Base-by-base conservation (phyloP, 2,113 vertebrate genomes). In the Kryptolebias marmoratus region DNA sequence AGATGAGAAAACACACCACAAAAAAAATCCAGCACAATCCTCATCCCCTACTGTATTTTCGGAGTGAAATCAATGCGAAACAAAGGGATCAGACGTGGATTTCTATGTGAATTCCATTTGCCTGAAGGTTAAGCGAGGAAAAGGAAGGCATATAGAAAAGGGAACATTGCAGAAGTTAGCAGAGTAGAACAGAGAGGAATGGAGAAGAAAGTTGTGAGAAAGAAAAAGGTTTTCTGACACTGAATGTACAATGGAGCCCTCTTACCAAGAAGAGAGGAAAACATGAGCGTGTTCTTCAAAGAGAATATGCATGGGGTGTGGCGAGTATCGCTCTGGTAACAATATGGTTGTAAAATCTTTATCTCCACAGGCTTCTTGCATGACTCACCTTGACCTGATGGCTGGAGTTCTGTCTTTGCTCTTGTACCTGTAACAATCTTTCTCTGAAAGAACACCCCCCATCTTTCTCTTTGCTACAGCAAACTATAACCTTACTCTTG, bases 71-170 rank as follows among this genome's bases (percentile, higher is more conserved):
- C 89, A 87, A 91, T 91, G 81, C 79, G 65, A 22, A 84, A 86
- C 82, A 72, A 80, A 83, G 83, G 87, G 87, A 88, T 81, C 64
- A 61, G 64, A 63, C 50, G 22, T 78, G 77, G 78, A 66, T 82
- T 82, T 89, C 62, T 87, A 39, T 82, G 83, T 78, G 88, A 87
- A 90, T 85, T 85, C 81, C 75, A 82, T 55, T 77, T 78, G 89
- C 88, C 87, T 87, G 87, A 86, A 89, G 84, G 88, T 89, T 88
- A 88, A 83, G 78, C 67, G 79, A 90, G 81, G 75, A 69, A 88
- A 82, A 80, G 58, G 64, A 65, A 85, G 52, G 75, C 52, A 62
- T 65, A 54, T 16, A 18, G 68, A 22, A 64, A 83, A 77, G 68
- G 53, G 53, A 77, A 78, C 63, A 47, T 9, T 68, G 60, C 44